A percentile compares a stretch with the other conserved stretches of the same genome.
Conservation (phyloP, 1,140 invertebrate species). For the Drosophila paulistorum region DNA sequence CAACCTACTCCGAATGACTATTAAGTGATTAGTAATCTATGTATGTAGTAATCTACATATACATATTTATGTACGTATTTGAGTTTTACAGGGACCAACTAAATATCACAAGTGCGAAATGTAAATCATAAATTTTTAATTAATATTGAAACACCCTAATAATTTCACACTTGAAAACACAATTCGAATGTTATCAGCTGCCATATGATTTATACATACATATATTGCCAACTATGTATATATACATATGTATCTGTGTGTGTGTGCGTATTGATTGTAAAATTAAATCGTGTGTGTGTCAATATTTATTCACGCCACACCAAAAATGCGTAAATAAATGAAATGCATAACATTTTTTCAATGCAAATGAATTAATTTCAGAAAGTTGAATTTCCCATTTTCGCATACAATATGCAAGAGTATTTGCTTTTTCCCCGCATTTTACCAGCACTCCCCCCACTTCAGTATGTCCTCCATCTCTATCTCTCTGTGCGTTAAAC, state of each 20-base stretch:
- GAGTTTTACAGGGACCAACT: too few relatives aligned
- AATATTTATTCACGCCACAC: conserved; percentile 59
- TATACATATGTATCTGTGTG: conserved; percentile 10
- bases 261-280: conserved; percentile 34
- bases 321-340: conserved; percentile 58
- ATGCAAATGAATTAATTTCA: conserved; percentile 72
- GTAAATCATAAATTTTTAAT: background rate
- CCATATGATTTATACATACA: conserved; percentile 1
- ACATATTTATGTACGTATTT: too few relatives aligned
- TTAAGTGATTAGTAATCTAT: too few relatives aligned
- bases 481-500: background rate
- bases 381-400: conserved; percentile 56
- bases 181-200: conserved; percentile 7
- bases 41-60: too few relatives aligned
- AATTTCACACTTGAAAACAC: conserved; percentile 8
- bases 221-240: background rate
- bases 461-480: background rate
- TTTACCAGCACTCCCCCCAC: background rate
- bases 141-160: background rate
- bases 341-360: conserved; percentile 62
- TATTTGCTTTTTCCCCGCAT: conserved; percentile 10
- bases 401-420: conserved; percentile 3
- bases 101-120: background rate
- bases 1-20: too few relatives aligned
- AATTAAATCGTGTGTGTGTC: conserved; percentile 61